phyloP scores from a whole-genome alignment of 2,797 vertebrate genomes.

The Sphenopsis melanotis region DNA sequence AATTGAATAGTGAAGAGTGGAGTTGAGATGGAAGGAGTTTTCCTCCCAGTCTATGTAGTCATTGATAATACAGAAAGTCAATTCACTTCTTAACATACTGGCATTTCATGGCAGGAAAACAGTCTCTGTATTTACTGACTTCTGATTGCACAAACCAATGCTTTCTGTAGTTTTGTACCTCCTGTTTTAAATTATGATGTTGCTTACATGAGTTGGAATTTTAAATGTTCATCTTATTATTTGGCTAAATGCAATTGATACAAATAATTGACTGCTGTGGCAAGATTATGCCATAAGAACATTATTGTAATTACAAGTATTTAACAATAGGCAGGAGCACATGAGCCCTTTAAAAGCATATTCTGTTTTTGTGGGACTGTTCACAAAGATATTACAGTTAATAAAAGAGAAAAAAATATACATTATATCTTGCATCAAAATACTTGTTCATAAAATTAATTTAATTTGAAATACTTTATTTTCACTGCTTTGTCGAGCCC shows the following conservation, averaged over 20 bases:
- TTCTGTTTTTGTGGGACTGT: neutral
- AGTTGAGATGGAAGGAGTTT: neutral
- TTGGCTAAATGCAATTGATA: neutral
- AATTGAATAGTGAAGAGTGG: neutral
- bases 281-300: neutral
- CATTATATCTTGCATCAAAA: neutral
- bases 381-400: neutral
- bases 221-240: neutral
- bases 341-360: neutral
- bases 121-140: neutral
- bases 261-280: neutral
- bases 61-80: neutral
- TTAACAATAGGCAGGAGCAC: neutral
- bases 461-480: neutral
- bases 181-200: neutral
- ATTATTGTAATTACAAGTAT: neutral
- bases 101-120: neutral
- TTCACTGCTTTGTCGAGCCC: neutral
- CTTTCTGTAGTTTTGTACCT: neutral
- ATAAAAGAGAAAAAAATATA: neutral
- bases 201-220: neutral
- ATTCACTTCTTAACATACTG: neutral
- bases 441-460: neutral
- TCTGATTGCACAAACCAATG: neutral
- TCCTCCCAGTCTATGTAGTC: neutral